Base-by-base conservation (phyloP, 2,888 invertebrate genomes). In the Lepetodrilus schrolli region DNA sequence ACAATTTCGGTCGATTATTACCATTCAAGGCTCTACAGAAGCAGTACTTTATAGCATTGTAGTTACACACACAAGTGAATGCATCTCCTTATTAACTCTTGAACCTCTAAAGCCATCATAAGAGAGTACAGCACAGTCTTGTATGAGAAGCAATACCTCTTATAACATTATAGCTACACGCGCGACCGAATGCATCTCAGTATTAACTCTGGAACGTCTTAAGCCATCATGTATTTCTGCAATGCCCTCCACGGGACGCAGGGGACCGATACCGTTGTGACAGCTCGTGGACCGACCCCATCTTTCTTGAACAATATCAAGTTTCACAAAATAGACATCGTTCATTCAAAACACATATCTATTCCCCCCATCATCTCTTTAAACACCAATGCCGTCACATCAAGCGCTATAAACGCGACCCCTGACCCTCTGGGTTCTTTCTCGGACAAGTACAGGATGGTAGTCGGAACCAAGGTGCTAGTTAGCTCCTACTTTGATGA, bases 341-440 rank as follows among this genome's bases (percentile, higher is more conserved):
- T 30, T 58, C 58, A 58, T 58, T 58, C 58, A 58, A 58, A 58
- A 58, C 58, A 58, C 58, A 58, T 58, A 58, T 58, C 58, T 58
- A 17, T n/a, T 30, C 30, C 58, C 17, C 26, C 30, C 17, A 58
- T 58, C 58, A 30, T 58, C 58, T 34, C 58, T 58, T 58, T 58
- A 58, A 58, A 23, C 30, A 30, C 30, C 30, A 34, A 58, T 58
- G 58, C 58, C 58, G 58, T 58, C 58, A 58, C 58, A 58, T 58
- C 58, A 58, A 58, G 58, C 58, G 58, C 58, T 58, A 58, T 58
- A 58, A 58, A 58, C 58, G 34, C 30, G 26, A 58, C 58, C 58
- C 30, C 30, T 58, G 58, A 58, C 58, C n/a, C 58, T 17, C 13
- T 23, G 26, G 34, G 30, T 34, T 10, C 23, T 26, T 8, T n/a